Evolutionary conservation across 2,797 vertebrate species (phyloP).

Genomic region (Hydrophis major): DNA sequence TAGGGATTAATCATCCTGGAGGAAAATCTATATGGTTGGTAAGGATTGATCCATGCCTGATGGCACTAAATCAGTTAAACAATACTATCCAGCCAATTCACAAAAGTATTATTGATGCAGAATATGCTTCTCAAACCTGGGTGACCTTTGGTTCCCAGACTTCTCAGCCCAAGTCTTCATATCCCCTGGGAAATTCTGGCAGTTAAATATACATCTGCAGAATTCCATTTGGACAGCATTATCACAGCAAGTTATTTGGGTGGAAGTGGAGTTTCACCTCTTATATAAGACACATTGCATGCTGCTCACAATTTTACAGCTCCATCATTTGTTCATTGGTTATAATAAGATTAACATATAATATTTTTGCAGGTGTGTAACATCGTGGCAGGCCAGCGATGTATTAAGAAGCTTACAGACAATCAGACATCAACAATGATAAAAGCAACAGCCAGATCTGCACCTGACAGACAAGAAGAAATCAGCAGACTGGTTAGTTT

Average conservation of each 20-base stretch:
- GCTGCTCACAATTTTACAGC: fast-evolving
- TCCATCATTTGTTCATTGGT: neutral
- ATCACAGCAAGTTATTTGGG: neutral
- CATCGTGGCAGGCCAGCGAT: slow-evolving; percentile 95
- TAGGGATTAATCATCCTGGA: neutral
- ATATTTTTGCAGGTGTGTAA: slow-evolving; percentile 87
- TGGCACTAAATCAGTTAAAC: neutral
- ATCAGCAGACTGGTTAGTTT: slow-evolving; percentile 94
- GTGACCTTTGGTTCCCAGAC: neutral
- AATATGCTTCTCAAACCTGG: neutral
- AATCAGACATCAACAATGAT: slow-evolving; percentile 99
- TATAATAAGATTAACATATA: neutral
- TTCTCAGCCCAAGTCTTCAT: neutral
- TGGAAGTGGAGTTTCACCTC: neutral
- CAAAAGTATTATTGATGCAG: neutral
- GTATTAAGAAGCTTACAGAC: slow-evolving; percentile 99
- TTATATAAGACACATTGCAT: neutral
- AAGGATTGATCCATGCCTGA: neutral
- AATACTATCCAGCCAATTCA: neutral
- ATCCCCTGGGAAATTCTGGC: neutral
- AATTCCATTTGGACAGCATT: neutral
- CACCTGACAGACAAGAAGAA: slow-evolving; percentile 95
- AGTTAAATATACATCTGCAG: neutral
- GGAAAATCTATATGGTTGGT: neutral
- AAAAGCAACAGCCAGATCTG: slow-evolving; percentile 96